Evolutionary conservation across 1,140 invertebrate genomes (phyloP).

Genomic region (Lordiphosa mommai): DNA sequence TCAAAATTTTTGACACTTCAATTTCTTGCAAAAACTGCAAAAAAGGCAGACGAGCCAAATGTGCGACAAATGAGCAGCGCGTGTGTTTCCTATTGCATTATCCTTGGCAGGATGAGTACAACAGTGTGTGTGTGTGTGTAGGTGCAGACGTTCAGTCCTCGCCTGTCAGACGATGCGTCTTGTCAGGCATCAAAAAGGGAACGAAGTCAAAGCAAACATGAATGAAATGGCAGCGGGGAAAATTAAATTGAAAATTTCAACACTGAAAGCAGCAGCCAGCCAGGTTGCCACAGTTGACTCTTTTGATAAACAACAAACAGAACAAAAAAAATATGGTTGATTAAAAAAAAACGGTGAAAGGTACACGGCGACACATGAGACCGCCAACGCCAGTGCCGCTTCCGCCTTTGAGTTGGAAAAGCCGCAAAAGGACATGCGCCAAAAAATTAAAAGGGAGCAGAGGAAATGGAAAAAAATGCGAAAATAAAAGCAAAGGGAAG

Average conservation of each 20-base stretch:
- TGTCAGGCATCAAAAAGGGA: constrained; percentile 67
- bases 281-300: constrained; percentile 73
- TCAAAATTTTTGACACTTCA: constrained; percentile 75
- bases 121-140: constrained; percentile 38
- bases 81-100: constrained; percentile 42
- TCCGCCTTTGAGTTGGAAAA: constrained; percentile 61
- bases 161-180: constrained; percentile 56
- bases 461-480: constrained; percentile 39
- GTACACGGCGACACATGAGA: constrained; percentile 58
- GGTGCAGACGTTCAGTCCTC: constrained; percentile 45
- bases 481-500: not conserved
- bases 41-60: constrained; percentile 22
- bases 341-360: constrained; percentile 50
- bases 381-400: constrained; percentile 35
- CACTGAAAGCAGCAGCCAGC: constrained; percentile 25
- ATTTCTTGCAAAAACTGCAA: constrained; percentile 54
- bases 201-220: constrained; percentile 68
- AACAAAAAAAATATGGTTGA: constrained; percentile 38
- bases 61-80: constrained; percentile 64
- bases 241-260: constrained; percentile 78
- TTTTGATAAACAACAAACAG: constrained; percentile 73
- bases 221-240: constrained; percentile 60
- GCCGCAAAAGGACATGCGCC: constrained; percentile 68
- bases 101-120: constrained; percentile 13
- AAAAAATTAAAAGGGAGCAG: constrained; percentile 33